Conservation (phyloP, 2,797 vertebrate species). For the Chrysocyon brachyurus region DNA sequence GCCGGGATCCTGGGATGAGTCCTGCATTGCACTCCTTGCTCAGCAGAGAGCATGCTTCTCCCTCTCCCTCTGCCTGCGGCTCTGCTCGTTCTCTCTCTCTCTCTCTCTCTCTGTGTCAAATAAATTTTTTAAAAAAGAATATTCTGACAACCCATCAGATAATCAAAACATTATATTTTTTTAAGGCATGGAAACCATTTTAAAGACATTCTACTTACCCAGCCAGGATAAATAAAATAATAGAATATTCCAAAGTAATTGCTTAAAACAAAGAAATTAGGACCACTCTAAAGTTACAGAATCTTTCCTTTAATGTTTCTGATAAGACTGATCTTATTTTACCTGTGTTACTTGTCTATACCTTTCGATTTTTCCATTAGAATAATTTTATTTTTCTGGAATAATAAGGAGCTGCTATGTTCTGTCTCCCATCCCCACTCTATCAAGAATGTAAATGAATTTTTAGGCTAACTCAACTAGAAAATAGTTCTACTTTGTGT, state of each 20-base stretch:
- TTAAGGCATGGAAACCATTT: background rate
- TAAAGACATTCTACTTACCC: background rate
- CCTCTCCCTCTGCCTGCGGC: no score
- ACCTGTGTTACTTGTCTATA: background rate
- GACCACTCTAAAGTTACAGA: background rate
- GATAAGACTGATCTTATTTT: background rate
- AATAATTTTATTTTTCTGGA: background rate
- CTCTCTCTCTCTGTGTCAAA: no score
- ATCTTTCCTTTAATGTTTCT: conserved; percentile 34
- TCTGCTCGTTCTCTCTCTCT: no score
- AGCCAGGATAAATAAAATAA: background rate
- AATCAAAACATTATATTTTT: background rate
- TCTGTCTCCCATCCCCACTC: background rate
- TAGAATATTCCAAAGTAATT: conserved; percentile 45
- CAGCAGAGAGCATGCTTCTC: no score
- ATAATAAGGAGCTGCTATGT: background rate
- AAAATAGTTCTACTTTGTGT: conserved; percentile 31
- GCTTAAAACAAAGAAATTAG: conserved; percentile 35
- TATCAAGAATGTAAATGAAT: conserved; percentile 38
- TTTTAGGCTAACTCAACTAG: background rate
- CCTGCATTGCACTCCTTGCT: no score
- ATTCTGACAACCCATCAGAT: conserved; percentile 27
- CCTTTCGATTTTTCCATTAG: background rate
- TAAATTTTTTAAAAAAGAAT: background rate
- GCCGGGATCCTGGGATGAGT: no score